Conservation (phyloP, 2,888 invertebrate species). For the Sinohyriopsis cumingii region DNA sequence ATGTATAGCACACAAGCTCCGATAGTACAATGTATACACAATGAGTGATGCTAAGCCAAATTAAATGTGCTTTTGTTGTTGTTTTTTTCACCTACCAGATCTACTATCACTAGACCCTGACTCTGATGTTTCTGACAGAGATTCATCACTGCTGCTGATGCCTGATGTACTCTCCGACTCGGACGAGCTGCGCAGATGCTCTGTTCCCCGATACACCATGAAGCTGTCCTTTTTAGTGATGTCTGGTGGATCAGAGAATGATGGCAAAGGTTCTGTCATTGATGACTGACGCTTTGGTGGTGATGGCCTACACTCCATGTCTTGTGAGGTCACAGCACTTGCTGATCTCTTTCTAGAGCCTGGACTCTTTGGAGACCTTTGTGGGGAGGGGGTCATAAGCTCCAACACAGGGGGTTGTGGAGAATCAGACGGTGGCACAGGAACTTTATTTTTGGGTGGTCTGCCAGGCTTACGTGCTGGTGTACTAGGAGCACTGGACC, state of each 20-base stretch:
- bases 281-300: conserved; percentile 61
- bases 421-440: conserved; percentile 29
- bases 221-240: conserved; percentile 72
- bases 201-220: conserved; percentile 72
- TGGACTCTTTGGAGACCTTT: conserved; percentile 49
- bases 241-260: conserved; percentile 52
- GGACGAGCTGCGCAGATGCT: conserved; percentile 57
- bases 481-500: conserved; percentile 33
- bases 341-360: conserved; percentile 56
- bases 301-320: conserved; percentile 41
- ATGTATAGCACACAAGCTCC: no score
- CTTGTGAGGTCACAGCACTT: conserved; percentile 49
- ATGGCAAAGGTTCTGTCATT: conserved; percentile 43
- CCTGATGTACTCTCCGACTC: conserved; percentile 67
- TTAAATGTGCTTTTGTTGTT: background rate
- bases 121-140: conserved; percentile 58
- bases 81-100: conserved; percentile 46
- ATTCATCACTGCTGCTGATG: conserved; percentile 64
- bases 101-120: conserved; percentile 61
- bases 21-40: conserved; percentile 2
- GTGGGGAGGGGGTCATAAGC: conserved; percentile 42
- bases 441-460: conserved; percentile 40
- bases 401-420: conserved; percentile 50
- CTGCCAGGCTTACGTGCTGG: conserved; percentile 52
- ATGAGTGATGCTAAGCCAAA: conserved; percentile 6